Evolutionary conservation across 2,113 vertebrate species (phyloP).

Genomic region (Paraplagusia blochii): DNA sequence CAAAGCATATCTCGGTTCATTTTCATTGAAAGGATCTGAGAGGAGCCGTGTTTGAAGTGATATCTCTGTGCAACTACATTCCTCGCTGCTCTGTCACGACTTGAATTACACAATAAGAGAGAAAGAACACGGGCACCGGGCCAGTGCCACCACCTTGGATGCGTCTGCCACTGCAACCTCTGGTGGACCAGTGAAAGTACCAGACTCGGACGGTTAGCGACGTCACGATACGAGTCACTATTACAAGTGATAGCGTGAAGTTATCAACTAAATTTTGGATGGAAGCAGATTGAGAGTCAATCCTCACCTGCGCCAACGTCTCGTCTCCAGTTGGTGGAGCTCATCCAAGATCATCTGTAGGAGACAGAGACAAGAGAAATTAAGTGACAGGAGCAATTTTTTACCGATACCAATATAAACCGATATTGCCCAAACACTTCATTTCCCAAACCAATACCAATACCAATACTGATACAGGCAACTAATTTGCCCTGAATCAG

Average conservation of each 20-base stretch:
- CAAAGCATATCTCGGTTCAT: conserved; percentile 70
- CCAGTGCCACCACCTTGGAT: conserved; percentile 35
- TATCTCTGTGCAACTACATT: conserved; percentile 68
- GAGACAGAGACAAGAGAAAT: conserved; percentile 28
- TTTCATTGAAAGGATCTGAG: conserved; percentile 61
- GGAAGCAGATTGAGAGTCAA: conserved; percentile 17
- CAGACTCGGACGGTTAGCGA: conserved; percentile 28
- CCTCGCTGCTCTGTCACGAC: conserved; percentile 61
- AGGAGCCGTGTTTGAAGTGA: conserved; percentile 71
- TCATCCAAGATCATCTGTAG: conserved; percentile 56
- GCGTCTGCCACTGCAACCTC: conserved; percentile 14
- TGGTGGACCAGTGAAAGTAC: conserved; percentile 14
- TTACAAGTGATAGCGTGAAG: conserved; percentile 25
- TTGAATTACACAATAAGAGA: conserved; percentile 55
- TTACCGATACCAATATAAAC: too few species aligned
- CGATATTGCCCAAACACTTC: too few species aligned
- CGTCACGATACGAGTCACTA: conserved; percentile 16
- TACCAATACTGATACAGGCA: too few species aligned
- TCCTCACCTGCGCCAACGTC: conserved; percentile 51
- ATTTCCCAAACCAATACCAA: too few species aligned
- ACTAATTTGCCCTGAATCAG: too few species aligned
- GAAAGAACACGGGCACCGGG: conserved; percentile 32
- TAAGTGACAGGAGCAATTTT: conserved; percentile 17
- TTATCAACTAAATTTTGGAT: conserved; percentile 25
- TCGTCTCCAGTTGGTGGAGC: conserved; percentile 27